Conservation (phyloP, 2,113 vertebrate genomes). For the Caracal caracal region DNA sequence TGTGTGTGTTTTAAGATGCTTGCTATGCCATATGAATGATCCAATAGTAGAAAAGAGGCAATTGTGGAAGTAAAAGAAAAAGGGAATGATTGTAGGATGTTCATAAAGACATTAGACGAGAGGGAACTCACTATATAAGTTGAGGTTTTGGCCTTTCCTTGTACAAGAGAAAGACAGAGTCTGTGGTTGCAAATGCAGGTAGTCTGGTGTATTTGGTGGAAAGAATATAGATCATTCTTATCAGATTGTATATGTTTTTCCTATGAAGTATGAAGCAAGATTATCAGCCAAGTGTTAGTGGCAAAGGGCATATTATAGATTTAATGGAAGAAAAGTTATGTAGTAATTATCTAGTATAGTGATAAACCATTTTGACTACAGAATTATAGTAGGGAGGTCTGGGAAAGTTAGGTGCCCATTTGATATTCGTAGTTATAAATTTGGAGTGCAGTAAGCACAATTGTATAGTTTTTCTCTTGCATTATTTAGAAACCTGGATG, state of each 20-base stretch:
- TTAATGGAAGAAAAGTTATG: neutral
- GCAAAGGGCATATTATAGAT: neutral
- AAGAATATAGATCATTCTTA: neutral
- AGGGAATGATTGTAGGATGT: neutral
- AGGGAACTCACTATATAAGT: neutral
- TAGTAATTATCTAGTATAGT: neutral
- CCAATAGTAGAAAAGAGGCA: neutral
- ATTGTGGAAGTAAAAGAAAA: neutral
- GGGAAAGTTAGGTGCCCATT: neutral
- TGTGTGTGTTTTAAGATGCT: neutral
- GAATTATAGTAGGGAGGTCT: neutral
- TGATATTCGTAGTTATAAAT: neutral
- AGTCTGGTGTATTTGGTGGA: neutral
- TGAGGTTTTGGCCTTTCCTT: neutral
- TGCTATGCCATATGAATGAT: neutral
- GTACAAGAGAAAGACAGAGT: neutral
- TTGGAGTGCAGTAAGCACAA: neutral
- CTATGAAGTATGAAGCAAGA: neutral
- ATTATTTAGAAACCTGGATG: neutral
- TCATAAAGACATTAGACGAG: neutral
- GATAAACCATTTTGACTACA: neutral
- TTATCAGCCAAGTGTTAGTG: neutral
- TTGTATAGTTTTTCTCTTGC: neutral
- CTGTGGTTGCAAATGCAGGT: neutral
- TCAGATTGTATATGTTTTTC: neutral